A percentile compares a stretch with the other conserved stretches of the same genome.
These are phyloP conservation scores for Syrrhaptes paradoxus DNA, from an alignment of 2,113 vertebrate genomes.

Conservation along the genomic window DNA sequence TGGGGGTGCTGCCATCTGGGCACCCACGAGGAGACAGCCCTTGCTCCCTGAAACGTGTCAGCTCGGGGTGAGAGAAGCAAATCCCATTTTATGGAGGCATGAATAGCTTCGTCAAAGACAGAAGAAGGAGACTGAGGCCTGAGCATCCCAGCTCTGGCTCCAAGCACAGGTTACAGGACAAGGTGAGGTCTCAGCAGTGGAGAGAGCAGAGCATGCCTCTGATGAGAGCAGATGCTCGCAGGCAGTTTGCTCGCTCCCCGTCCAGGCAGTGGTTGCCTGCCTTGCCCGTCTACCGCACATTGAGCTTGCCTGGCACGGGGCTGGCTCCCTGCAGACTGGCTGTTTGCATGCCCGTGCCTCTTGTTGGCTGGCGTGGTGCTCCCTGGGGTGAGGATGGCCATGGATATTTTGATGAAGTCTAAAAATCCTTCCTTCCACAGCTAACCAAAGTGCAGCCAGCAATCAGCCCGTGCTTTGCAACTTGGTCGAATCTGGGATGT, in stretches of 20 bases:
- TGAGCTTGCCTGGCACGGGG: neutral
- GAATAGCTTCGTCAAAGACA: fast-evolving
- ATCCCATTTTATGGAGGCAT: neutral
- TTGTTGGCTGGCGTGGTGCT: neutral
- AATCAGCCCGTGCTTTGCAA: too few species aligned
- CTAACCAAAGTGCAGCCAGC: neutral
- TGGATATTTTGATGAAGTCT: neutral
- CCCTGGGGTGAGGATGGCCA: neutral
- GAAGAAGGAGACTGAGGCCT: neutral
- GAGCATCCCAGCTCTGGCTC: neutral
- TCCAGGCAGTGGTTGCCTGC: neutral
- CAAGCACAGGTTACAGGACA: fast-evolving
- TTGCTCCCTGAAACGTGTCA: neutral
- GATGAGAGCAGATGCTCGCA: neutral
- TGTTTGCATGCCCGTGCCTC: neutral
- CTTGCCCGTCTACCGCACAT: neutral
- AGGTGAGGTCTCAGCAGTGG: fast-evolving
- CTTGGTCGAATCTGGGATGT: neutral
- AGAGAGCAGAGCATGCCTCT: neutral
- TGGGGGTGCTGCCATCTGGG: conserved; percentile 18
- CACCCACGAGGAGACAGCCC: neutral
- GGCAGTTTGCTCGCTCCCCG: fast-evolving
- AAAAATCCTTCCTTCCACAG: neutral
- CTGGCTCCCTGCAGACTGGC: neutral
- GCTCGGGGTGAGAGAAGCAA: neutral